Conservation (phyloP, 1,140 invertebrate genomes). For the Harlomillsia oculata region DNA sequence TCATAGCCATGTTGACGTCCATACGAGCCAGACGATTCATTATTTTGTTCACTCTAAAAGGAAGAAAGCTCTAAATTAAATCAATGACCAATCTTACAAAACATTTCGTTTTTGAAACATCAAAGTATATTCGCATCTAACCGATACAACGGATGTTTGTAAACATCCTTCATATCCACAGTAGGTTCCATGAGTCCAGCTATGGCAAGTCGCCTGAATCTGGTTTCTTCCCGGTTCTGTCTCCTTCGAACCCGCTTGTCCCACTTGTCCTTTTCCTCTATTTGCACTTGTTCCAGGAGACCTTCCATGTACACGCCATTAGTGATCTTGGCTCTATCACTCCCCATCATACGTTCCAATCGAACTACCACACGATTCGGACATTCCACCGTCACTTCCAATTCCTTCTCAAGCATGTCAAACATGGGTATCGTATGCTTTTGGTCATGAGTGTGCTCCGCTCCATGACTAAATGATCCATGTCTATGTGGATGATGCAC, state of each 20-base stretch:
- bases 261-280: conserved; percentile 25
- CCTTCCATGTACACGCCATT: conserved; percentile 25
- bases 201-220: conserved; percentile 23
- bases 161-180: conserved; percentile 29
- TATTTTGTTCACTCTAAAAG: conserved; percentile 25
- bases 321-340: conserved; percentile 24
- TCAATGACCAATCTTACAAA: neutral
- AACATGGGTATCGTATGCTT: too few species aligned
- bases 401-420: too few species aligned
- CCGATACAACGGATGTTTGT: conserved; percentile 29
- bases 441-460: too few species aligned
- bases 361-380: conserved; percentile 27
- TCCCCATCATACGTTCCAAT: conserved; percentile 31
- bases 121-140: neutral
- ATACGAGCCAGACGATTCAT: conserved; percentile 21
- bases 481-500: too few species aligned
- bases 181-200: conserved; percentile 28
- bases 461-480: too few species aligned
- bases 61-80: neutral
- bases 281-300: conserved; percentile 21
- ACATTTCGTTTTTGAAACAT: neutral
- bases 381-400: conserved; percentile 7
- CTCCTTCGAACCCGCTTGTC: conserved; percentile 4
- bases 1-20: conserved; percentile 11
- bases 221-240: conserved; percentile 20